Conservation (phyloP, 1,140 invertebrate genomes). For the Aradophagus sp. region DNA sequence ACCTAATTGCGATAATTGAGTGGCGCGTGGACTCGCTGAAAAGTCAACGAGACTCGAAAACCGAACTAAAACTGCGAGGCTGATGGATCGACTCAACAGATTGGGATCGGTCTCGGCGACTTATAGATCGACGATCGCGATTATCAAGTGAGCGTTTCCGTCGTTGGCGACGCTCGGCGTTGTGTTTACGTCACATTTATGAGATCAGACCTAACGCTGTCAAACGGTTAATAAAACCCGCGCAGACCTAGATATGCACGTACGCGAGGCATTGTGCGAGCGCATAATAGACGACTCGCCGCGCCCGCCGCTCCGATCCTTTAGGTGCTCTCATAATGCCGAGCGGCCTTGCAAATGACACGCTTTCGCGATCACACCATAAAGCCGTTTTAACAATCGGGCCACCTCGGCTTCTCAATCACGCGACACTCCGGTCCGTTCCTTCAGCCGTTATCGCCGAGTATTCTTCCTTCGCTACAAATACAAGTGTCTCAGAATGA, state of each 20-base stretch:
- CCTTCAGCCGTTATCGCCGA: too few relatives aligned
- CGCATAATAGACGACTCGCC: conserved; percentile 57
- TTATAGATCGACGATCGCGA: conserved; percentile 25
- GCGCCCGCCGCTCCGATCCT: conserved; percentile 48
- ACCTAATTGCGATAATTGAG: too few relatives aligned
- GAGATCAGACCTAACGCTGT: conserved; percentile 61
- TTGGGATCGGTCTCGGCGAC: not conserved
- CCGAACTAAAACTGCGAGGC: too few relatives aligned
- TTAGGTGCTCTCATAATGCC: conserved; percentile 57
- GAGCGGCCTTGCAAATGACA: conserved; percentile 62
- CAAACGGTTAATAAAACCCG: conserved; percentile 66
- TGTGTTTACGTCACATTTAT: conserved; percentile 63
- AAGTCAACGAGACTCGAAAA: too few relatives aligned
- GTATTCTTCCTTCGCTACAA: too few relatives aligned
- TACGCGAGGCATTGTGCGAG: conserved; percentile 62
- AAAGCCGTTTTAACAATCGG: conserved; percentile 23
- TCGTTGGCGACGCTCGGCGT: conserved; percentile 32
- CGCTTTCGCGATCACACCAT: conserved; percentile 49
- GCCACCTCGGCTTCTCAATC: conserved; percentile 13
- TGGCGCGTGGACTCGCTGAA: too few relatives aligned
- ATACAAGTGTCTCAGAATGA: too few relatives aligned
- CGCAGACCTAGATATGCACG: conserved; percentile 63
- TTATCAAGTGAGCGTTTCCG: conserved; percentile 27
- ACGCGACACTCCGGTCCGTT: conserved; percentile 23
- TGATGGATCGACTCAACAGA: too few relatives aligned